Evolutionary conservation across 2,113 vertebrate genomes (phyloP), one percentile per base, ranked within the genome.

Genomic region (Terrapene triunguis): DNA sequence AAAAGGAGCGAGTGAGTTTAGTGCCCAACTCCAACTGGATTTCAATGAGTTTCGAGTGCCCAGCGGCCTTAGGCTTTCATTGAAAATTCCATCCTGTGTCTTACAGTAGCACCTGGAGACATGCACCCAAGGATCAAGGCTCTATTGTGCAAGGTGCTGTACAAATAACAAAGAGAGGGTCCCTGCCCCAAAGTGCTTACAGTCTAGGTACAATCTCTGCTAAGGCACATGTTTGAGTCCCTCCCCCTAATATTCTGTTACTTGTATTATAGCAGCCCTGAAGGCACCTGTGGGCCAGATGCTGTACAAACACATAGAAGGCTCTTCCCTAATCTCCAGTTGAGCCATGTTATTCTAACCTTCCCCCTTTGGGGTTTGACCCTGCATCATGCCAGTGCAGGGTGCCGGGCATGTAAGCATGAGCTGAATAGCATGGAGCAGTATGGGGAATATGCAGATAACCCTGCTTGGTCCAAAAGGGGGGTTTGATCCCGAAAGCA

Each of bases 21-120:
- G n/a, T 74, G 21, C 19, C n/a, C 32, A 80, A 22, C 22, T 78
- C 38, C 19, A 47, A 22, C 50, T 78, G 50, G 86, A 42, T 84
- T 83, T 22, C 1, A 0, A 11, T 0, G 4, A 44, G 3, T 47
- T 1, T 47, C 11, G 1, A 1, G 5, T 22, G 54, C 5, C 35
- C 57, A 51, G 0, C 17, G 42, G 32, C 69, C 1, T 3, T 1
- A 2, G 54, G 79, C 85, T 21, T 14, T 7, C 21, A 42, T 17
- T 38, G 69, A 74, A 42, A 38, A 74, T 22, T 74, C 10, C 38
- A 42, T 55, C 35, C 80, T 53, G 69, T 2, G 17, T 74, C n/a
- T 74, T 74, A 42, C 17, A 42, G 69, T 2, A 24, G 38, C 69
- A 38, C 69, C 69, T 12, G 69, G 69, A 74, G 38, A 4, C n/a